Percentiles rank a stretch among this genome's conserved stretches.
Conservation (phyloP, 2,113 vertebrate genomes). For the Alexandromys fortis region DNA sequence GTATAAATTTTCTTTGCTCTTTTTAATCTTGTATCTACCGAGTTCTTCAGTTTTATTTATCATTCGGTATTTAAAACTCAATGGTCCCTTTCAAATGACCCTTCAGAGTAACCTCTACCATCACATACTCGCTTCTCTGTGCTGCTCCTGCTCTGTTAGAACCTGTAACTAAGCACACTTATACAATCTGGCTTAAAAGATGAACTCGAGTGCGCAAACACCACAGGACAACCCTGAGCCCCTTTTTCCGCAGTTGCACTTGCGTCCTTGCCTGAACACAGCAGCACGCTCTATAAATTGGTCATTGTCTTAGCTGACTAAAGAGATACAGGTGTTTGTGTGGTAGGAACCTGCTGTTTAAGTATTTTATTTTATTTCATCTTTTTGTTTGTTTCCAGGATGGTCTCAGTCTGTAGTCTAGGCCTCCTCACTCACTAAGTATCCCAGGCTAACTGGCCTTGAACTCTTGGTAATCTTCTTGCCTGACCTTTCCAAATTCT, state of each 20-base stretch:
- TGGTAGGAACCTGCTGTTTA: background rate
- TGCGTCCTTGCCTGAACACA: background rate
- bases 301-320: background rate
- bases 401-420: background rate
- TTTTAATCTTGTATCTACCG: slow-evolving; percentile 62
- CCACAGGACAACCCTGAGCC: background rate
- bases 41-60: slow-evolving; percentile 49
- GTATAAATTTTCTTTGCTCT: slow-evolving; percentile 61
- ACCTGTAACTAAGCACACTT: background rate
- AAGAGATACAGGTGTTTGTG: background rate
- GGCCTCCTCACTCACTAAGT: background rate
- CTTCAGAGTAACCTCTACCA: background rate
- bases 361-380: background rate
- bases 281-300: background rate
- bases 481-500: background rate
- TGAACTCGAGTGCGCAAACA: background rate
- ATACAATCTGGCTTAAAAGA: background rate
- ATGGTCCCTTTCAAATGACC: background rate
- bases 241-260: background rate
- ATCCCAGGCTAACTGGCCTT: background rate
- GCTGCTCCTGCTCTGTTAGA: background rate
- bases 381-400: background rate
- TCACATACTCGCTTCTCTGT: background rate
- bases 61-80: slow-evolving; percentile 56
- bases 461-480: background rate